phyloP scores from a whole-genome alignment of 2,113 vertebrate species.

The Charina bottae region DNA sequence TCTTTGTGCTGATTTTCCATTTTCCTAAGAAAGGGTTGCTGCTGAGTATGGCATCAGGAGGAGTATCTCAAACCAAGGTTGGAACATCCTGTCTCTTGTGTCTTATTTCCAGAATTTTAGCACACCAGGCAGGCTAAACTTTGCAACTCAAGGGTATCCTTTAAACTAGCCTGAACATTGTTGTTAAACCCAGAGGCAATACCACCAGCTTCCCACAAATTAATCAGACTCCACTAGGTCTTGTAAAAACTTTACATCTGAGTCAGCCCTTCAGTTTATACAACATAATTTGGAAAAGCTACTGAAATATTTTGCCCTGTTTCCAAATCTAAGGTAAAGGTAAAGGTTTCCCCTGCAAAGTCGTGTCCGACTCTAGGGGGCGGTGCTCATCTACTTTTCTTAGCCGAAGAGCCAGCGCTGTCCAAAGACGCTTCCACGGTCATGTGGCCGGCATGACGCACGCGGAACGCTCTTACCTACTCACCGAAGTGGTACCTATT shows the following conservation, averaged over 20 bases:
- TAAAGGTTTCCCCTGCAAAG: too few species aligned
- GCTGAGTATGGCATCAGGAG: neutral
- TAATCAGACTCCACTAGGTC: neutral
- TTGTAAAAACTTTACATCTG: neutral
- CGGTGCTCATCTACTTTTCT: too few species aligned
- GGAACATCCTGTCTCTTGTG: neutral
- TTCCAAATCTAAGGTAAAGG: too few species aligned
- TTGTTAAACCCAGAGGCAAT: neutral
- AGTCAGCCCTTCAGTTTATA: neutral
- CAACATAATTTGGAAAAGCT: neutral
- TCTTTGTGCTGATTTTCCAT: neutral
- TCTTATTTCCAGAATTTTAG: neutral
- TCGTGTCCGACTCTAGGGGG: too few species aligned
- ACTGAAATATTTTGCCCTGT: neutral
- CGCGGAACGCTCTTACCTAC: too few species aligned
- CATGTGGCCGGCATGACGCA: too few species aligned
- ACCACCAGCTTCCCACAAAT: neutral
- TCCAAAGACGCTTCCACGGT: too few species aligned
- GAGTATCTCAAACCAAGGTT: neutral
- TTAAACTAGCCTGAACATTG: neutral
- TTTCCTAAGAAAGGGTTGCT: neutral
- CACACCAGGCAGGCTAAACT: neutral
- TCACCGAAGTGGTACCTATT: too few species aligned
- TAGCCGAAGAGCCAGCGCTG: too few species aligned
- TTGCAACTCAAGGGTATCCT: neutral